These are phyloP conservation scores for Leptopilina boulardi DNA, from an alignment of 1,140 invertebrate species.

Conservation along the genomic window DNA sequence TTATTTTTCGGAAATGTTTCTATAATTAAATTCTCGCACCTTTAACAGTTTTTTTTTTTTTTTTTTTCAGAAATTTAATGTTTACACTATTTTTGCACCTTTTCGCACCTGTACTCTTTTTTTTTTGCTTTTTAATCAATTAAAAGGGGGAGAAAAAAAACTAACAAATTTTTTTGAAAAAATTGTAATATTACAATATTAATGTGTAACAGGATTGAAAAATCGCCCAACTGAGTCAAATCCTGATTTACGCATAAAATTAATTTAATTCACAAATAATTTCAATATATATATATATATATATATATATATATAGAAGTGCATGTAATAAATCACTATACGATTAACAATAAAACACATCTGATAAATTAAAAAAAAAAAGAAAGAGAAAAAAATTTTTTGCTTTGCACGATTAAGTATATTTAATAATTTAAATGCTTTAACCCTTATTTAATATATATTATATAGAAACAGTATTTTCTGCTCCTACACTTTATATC, in stretches of 20 bases:
- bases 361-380: too few relatives aligned
- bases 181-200: constrained; percentile 34
- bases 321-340: too few relatives aligned
- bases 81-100: too few relatives aligned
- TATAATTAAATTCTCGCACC: too few relatives aligned
- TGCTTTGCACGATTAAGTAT: constrained; percentile 20
- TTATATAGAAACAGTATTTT: too few relatives aligned
- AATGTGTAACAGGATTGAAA: constrained; percentile 60
- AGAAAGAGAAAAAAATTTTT: neutral
- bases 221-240: constrained; percentile 57
- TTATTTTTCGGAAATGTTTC: too few relatives aligned
- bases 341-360: too few relatives aligned
- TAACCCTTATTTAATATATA: too few relatives aligned
- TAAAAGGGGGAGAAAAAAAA: neutral
- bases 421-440: too few relatives aligned
- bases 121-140: too few relatives aligned
- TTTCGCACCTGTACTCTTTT: neutral
- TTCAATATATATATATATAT: neutral
- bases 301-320: neutral
- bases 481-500: neutral
- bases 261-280: neutral
- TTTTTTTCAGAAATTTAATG: too few relatives aligned
- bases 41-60: too few relatives aligned
- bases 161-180: neutral
- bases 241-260: constrained; percentile 45